A percentile compares a stretch with the other conserved stretches of the same genome.
phyloP scores from a whole-genome alignment of 2,797 vertebrate species.

The Stomatorhinus walkeri region DNA sequence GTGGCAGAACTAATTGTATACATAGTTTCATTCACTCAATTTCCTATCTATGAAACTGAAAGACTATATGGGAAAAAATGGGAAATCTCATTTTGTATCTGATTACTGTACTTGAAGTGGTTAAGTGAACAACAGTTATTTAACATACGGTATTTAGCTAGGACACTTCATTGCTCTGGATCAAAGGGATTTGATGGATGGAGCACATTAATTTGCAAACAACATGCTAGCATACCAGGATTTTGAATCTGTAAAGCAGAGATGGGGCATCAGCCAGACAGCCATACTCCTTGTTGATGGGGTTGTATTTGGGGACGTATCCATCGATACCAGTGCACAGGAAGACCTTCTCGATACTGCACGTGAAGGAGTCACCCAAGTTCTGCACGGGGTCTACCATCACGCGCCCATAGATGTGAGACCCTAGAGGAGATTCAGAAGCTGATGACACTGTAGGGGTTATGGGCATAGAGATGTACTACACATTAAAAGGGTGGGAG shows the following conservation, averaged over 20 bases:
- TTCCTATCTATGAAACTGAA: background rate
- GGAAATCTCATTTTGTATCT: background rate
- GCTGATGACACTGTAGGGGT: background rate
- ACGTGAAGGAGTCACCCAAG: slow-evolving; percentile 68
- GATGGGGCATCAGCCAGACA: slow-evolving; percentile 66
- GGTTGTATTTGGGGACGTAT: slow-evolving; percentile 71
- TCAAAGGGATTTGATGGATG: background rate
- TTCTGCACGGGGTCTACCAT: slow-evolving; percentile 76
- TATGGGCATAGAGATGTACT: background rate
- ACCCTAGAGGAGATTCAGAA: slow-evolving; percentile 44
- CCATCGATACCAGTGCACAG: slow-evolving; percentile 69
- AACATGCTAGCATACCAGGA: slow-evolving; percentile 51
- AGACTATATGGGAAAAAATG: background rate
- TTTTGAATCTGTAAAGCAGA: slow-evolving; percentile 68
- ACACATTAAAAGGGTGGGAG: background rate
- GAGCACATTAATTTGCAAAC: background rate
- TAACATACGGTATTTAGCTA: background rate
- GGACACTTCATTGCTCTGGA: background rate
- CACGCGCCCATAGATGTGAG: slow-evolving; percentile 60
- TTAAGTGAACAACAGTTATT: background rate
- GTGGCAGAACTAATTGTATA: background rate
- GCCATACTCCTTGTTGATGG: slow-evolving; percentile 60
- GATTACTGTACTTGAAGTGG: background rate
- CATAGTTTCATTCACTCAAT: background rate
- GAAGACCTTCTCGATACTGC: slow-evolving; percentile 71